Conservation (phyloP, 2,797 vertebrate genomes). For the Sebastiscus tertius region DNA sequence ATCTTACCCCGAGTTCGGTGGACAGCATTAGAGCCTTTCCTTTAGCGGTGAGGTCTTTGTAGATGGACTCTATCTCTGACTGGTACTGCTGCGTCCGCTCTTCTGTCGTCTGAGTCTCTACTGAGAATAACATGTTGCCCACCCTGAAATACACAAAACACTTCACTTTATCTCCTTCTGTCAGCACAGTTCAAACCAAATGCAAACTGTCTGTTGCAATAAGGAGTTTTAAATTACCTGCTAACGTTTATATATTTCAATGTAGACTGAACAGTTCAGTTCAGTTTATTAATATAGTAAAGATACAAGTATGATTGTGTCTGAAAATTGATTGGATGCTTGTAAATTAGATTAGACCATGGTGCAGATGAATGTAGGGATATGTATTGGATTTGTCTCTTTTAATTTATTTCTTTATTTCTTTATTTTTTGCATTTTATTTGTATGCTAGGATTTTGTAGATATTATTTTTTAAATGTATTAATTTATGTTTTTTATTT, state of each 20-base stretch:
- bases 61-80: conserved; percentile 95
- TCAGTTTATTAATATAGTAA: too few relatives aligned
- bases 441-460: too few relatives aligned
- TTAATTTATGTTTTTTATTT: too few relatives aligned
- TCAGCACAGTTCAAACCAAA: not conserved
- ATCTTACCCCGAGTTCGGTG: conserved; percentile 90
- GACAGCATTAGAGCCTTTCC: conserved; percentile 93
- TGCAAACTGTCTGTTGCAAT: not conserved
- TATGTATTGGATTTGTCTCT: too few relatives aligned
- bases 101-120: conserved; percentile 97
- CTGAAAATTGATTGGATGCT: too few relatives aligned
- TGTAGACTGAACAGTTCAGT: not conserved
- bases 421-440: too few relatives aligned
- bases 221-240: not conserved
- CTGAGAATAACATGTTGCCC: conserved; percentile 96
- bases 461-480: too few relatives aligned
- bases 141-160: conserved; percentile 78
- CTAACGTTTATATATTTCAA: not conserved
- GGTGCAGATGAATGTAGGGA: too few relatives aligned
- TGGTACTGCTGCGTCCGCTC: conserved; percentile 96
- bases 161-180: not conserved
- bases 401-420: too few relatives aligned
- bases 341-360: too few relatives aligned
- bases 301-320: too few relatives aligned
- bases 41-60: conserved; percentile 95